phyloP scores from a whole-genome alignment of 2,888 invertebrate genomes.

The Lasius fuliginosus region DNA sequence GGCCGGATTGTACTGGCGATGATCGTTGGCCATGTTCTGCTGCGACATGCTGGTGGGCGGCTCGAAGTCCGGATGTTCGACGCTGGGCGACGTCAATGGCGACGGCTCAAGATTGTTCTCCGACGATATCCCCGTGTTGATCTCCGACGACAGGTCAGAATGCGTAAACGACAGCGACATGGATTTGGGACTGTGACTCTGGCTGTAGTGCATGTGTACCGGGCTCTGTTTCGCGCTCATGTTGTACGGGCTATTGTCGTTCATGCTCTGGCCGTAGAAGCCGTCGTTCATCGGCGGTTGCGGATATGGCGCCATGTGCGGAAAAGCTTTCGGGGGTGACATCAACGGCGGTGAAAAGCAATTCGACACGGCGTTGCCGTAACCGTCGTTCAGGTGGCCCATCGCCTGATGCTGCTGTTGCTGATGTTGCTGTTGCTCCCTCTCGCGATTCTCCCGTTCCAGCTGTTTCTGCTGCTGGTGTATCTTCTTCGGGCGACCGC shows the following conservation, averaged over 20 bases:
- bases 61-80: slow-evolving; percentile 92
- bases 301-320: slow-evolving; percentile 85
- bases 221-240: slow-evolving; percentile 85
- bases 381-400: slow-evolving; percentile 81
- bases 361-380: slow-evolving; percentile 79
- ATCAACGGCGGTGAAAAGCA: slow-evolving; percentile 84
- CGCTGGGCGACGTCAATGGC: slow-evolving; percentile 89
- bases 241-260: slow-evolving; percentile 82
- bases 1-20: slow-evolving; percentile 87
- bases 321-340: slow-evolving; percentile 84
- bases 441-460: slow-evolving; percentile 82
- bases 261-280: slow-evolving; percentile 82
- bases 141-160: slow-evolving; percentile 92
- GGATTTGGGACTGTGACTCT: slow-evolving; percentile 83
- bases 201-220: slow-evolving; percentile 85
- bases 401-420: slow-evolving; percentile 80
- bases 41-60: slow-evolving; percentile 89
- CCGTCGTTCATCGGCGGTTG: slow-evolving; percentile 81
- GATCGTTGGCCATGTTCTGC: slow-evolving; percentile 86
- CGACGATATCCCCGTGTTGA: slow-evolving; percentile 92
- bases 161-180: slow-evolving; percentile 89
- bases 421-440: slow-evolving; percentile 78
- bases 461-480: slow-evolving; percentile 86
- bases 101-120: slow-evolving; percentile 90
- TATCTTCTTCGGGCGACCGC: slow-evolving; percentile 95